phyloP scores from a whole-genome alignment of 2,113 vertebrate genomes.

The Callipepla squamata region DNA sequence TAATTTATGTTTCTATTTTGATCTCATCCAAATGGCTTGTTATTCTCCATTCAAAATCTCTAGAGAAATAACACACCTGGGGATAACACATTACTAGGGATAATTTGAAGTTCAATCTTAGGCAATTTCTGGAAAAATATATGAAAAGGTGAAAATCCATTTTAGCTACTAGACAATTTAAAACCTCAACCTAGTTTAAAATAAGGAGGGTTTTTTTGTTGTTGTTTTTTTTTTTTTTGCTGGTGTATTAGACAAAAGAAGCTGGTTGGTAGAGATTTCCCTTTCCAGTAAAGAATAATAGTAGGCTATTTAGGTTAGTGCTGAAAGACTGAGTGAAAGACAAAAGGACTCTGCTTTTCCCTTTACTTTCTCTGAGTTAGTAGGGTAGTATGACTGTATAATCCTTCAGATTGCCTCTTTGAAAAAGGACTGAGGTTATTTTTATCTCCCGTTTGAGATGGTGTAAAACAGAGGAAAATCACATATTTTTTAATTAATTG shows the following conservation, averaged over 20 bases:
- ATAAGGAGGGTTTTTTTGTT: not conserved
- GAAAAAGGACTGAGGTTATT: not conserved
- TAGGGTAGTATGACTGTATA: not conserved
- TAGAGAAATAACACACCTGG: not conserved
- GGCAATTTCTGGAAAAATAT: not conserved
- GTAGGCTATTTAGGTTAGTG: not conserved
- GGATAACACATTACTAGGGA: not conserved
- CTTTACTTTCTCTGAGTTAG: not conserved
- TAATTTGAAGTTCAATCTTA: not conserved
- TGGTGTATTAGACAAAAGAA: not conserved
- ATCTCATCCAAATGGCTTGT: not conserved
- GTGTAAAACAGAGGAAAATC: constrained; percentile 7
- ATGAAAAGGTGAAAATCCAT: not conserved
- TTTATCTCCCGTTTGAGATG: not conserved
- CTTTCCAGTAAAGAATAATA: not conserved
- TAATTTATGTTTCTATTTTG: constrained; percentile 30
- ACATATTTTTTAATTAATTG: constrained; percentile 39
- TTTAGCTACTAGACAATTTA: not conserved
- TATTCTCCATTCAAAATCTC: not conserved
- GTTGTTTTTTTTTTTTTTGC: too few relatives aligned
- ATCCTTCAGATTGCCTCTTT: not conserved
- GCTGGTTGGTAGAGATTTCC: not conserved
- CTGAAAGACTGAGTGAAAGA: not conserved
- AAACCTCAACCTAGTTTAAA: not conserved
- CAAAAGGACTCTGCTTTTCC: not conserved